Evolutionary conservation across 1,140 invertebrate genomes (phyloP).

Genomic region (Drosophila baimaii): DNA sequence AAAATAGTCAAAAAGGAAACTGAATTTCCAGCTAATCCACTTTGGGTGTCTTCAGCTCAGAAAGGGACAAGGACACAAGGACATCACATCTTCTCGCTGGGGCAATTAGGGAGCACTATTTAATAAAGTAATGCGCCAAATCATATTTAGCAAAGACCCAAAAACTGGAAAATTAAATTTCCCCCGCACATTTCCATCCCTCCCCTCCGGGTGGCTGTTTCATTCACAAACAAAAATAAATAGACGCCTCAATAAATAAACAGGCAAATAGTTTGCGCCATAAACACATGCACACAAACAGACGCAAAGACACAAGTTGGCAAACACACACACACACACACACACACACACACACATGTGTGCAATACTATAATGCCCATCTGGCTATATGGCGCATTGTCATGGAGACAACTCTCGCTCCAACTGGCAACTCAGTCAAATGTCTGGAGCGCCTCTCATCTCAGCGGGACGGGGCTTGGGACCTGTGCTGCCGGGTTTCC

Average conservation of each 20-base stretch:
- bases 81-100: background rate
- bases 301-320: constrained; percentile 18
- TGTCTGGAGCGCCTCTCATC: constrained; percentile 34
- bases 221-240: constrained; percentile 53
- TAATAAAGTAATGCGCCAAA: constrained; percentile 23
- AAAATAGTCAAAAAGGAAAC: constrained; percentile 12
- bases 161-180: constrained; percentile 46
- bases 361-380: constrained; percentile 11
- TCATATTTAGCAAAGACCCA: constrained; percentile 45
- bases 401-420: constrained; percentile 53
- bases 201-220: background rate
- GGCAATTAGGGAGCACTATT: constrained; percentile 35
- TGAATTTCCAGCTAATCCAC: constrained; percentile 32
- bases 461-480: background rate
- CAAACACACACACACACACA: constrained; percentile 37
- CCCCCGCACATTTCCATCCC: background rate
- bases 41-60: constrained; percentile 25
- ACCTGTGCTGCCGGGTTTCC: background rate
- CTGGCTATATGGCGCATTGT: constrained; percentile 24
- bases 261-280: constrained; percentile 73
- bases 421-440: constrained; percentile 52
- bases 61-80: constrained; percentile 8
- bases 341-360: constrained; percentile 30
- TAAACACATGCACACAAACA: constrained; percentile 61
- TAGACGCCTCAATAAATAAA: constrained; percentile 70